Base-by-base conservation (phyloP, 2,888 invertebrate species). In the Diarsia mendica region DNA sequence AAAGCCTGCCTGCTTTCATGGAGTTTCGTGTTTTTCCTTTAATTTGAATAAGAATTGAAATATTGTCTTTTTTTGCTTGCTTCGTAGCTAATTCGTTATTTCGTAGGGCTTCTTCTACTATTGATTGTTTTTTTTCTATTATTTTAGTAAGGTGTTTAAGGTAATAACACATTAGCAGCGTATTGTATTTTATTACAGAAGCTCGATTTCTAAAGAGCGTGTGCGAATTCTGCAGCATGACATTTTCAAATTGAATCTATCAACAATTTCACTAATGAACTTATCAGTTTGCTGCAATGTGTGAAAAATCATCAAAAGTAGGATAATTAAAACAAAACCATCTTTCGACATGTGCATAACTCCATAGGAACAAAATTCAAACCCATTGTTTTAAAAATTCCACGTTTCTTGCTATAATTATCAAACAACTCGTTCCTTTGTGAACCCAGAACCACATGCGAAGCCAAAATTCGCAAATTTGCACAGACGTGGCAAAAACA, bases 401-500 rank as follows among this genome's bases (percentile, higher is more conserved):
- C 78, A 76, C 67, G 75, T 79, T 82, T 79, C 73, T 80, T 79
- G 67, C 77, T 61, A 61, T 67, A 88, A 79, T 85, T 77, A 78
- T 81, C 69, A 73, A 82, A 71, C 77, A 82, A 84, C 78, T 88
- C 86, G 79, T 90, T 88, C 87, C 88, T 86, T 90, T 89, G 89
- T 89, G 80, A 81, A 86, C 80, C 82, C 85, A 87, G 87, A 87
- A 90, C 94, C 93, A 93, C 93, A 93, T 93, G 91, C 88, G 90
- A 90, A 90, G 86, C 89, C 90, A 87, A 88, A 89, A 89, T 89
- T 91, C 86, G 89, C 92, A 94, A 95, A 95, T 95, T 95, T 92
- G 95, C 95, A 93, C 92, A 93, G 92, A 90, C 91, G 87, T 91
- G 88, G 94, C 94, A 95, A 95, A 95, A 95, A 94, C 91, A 89